Base-by-base conservation (phyloP, 2,797 vertebrate species). In the Mus spretus region DNA sequence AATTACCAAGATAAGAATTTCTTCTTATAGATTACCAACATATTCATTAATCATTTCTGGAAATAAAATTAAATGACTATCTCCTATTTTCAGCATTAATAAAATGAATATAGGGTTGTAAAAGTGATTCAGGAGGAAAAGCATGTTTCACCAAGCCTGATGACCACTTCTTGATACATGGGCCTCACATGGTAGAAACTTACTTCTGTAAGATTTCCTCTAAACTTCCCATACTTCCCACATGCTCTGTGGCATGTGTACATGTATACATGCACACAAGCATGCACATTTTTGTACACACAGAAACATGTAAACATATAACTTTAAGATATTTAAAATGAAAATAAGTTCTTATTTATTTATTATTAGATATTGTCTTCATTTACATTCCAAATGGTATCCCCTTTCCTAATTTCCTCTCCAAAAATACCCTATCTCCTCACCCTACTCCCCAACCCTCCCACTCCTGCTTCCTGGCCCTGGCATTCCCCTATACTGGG, bases 11-110 rank as follows among this genome's bases (percentile, higher is more conserved):
- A 44, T n/a, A 37, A 20, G 20, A 72, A 82, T 78, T 93, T 87
- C 10, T 87, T 84, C 19, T 44, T 74, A n/a, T 14, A 14, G 28
- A 84, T 31, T 88, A 83, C 7, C 6, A 72, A 82, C 3, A 53
- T 11, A 59, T 61, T 77, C 20, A 94, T 85, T 92, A 93, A 28
- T 50, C 6, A 74, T 59, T 87, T 50, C 86, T 91, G 19, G 47
- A 88, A 63, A 75, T 44, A 65, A 70, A 82, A 22, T 80, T 67
- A 55, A 83, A 88, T 20, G 12, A 31, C n/a, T 6, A 70, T 57
- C 28, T 75, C n/a, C 57, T 87, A 83, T 47, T 90, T 94, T 55
- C 2, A 81, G 31, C 84, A 31, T 96, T 82, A 86, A 92, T 22
- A 53, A 92, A 19, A 53, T 50, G 22, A 86, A 70, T 24, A 53